Base-by-base conservation (phyloP, 2,888 invertebrate species). In the Rhaphigaster nebulosa region DNA sequence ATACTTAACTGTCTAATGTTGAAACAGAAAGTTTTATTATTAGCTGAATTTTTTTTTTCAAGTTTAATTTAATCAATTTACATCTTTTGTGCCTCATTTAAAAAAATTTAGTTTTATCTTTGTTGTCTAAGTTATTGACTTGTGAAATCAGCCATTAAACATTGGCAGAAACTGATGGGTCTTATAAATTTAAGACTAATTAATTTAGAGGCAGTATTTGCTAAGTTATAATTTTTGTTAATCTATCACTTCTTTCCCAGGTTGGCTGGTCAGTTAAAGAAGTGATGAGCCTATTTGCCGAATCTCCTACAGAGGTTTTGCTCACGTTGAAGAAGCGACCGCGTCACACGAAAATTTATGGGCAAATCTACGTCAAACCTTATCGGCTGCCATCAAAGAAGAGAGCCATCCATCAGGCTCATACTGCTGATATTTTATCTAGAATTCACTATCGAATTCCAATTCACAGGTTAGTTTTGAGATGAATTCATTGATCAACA, bases 231-330 rank as follows among this genome's bases (percentile, higher is more conserved):
- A 52, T 91, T 65, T 38, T 90, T 45, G 87, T 92, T 91, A n/a
- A 89, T 80, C 26, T 15, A 20, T 76, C 2, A 10, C 45, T n/a
- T 45, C 15, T 84, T 45, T 93, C 93, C 41, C 92, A 96, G 96
- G 95, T 97, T 91, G 97, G 97, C 2, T 98, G 98, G 97, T 96
- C 96, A 93, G 95, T 96, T 90, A 96, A 96, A 93, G 96, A 96
- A 92, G 96, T 98, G 50, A 94, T 97, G 92, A 95, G 96, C 91
- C 94, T 96, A 91, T 95, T 97, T 91, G 96, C 96, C 92, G 97
- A 97, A 93, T 96, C 96, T 91, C 96, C 97, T 29, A 96, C 97
- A n/a, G 97, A 97, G 93, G 96, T 97, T 88, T 95, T 97, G 88
- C 94, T 98, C 84, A 97, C 98, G 0, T 94, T 98, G 84, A 98